These are phyloP conservation scores for Serranus cabrilla DNA, from an alignment of 2,797 vertebrate genomes.

Conservation along the genomic window DNA sequence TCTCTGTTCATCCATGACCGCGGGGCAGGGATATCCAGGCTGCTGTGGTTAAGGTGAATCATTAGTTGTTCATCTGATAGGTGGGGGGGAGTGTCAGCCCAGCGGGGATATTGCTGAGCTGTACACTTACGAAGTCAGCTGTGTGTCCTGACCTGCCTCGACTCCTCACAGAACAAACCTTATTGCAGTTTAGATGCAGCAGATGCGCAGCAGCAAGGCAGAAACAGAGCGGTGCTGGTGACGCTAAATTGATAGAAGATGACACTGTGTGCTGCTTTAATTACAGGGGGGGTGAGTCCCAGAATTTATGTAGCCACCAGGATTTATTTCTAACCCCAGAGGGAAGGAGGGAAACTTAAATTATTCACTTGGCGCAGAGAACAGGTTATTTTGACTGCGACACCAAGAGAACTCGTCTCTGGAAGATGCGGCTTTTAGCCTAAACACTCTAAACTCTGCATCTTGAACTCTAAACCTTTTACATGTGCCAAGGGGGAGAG, in stretches of 20 bases:
- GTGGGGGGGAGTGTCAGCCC: conserved; percentile 56
- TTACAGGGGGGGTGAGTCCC: conserved; percentile 49
- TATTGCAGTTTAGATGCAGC: not conserved
- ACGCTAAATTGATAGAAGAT: conserved; percentile 22
- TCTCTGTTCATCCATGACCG: conserved; percentile 2
- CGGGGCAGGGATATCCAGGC: conserved; percentile 57
- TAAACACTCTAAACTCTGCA: not conserved
- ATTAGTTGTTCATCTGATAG: conserved; percentile 52
- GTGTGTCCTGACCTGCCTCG: conserved; percentile 74
- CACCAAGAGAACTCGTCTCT: not conserved
- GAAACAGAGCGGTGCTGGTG: not conserved
- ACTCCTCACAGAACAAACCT: conserved; percentile 17
- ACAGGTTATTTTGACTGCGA: conserved; percentile 37
- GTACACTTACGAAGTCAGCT: conserved; percentile 51
- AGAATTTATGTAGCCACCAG: conserved; percentile 53
- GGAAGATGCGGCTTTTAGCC: not conserved
- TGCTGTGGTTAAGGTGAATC: conserved; percentile 63
- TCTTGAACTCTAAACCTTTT: conserved; percentile 9
- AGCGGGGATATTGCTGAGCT: conserved; percentile 54
- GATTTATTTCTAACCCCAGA: conserved; percentile 48
- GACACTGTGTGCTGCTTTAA: conserved; percentile 51
- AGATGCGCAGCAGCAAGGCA: not conserved
- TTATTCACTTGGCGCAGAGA: conserved; percentile 28
- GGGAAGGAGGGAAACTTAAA: conserved; percentile 32
- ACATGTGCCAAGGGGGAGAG: not conserved